Evolutionary conservation across 2,888 invertebrate genomes (phyloP).

Genomic region (Autographa gamma): DNA sequence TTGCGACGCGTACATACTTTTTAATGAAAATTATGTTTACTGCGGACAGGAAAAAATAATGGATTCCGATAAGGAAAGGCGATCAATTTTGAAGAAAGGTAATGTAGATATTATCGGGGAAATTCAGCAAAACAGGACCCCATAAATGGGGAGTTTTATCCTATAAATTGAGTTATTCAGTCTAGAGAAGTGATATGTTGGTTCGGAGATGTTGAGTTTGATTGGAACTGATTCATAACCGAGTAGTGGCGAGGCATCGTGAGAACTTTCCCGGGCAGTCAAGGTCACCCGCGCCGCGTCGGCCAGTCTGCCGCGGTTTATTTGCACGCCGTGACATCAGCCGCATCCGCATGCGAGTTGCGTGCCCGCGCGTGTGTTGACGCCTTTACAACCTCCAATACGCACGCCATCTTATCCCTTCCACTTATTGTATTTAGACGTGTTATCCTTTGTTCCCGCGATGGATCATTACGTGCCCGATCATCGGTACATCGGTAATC

Average conservation of each 20-base stretch:
- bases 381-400: slow-evolving; percentile 72
- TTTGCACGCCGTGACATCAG: slow-evolving; percentile 79
- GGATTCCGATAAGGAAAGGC: slow-evolving; percentile 4
- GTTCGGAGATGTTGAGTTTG: slow-evolving; percentile 21
- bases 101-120: background rate
- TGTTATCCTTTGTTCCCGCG: slow-evolving; percentile 84
- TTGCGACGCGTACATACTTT: slow-evolving; percentile 29
- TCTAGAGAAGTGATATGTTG: background rate
- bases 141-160: background rate
- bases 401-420: slow-evolving; percentile 83
- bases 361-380: slow-evolving; percentile 75
- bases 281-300: slow-evolving; percentile 82
- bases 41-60: slow-evolving; percentile 17
- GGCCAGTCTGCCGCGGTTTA: slow-evolving; percentile 81
- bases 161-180: slow-evolving; percentile 10
- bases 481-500: slow-evolving; percentile 72
- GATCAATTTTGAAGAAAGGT: slow-evolving; percentile 7
- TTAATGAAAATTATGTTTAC: slow-evolving; percentile 33
- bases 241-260: slow-evolving; percentile 65
- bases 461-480: slow-evolving; percentile 81
- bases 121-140: background rate
- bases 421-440: slow-evolving; percentile 82
- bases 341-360: slow-evolving; percentile 79
- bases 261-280: slow-evolving; percentile 75
- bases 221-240: slow-evolving; percentile 41